A percentile compares a stretch with the other conserved stretches of the same genome.
Conservation (phyloP, 2,113 vertebrate species). For the Pampusana beccarii region DNA sequence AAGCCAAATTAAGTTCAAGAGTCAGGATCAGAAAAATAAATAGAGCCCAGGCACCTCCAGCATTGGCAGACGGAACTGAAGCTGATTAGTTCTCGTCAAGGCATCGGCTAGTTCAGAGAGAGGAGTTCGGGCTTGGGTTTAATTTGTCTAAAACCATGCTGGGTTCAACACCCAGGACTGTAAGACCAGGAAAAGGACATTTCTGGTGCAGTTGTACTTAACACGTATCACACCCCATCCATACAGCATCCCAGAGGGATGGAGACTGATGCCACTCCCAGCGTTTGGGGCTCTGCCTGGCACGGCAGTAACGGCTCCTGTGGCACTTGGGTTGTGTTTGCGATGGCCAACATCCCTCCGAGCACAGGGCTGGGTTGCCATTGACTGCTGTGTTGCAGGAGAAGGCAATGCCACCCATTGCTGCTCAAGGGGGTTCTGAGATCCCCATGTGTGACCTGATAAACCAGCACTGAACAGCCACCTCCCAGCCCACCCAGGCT, state of each 20-base stretch:
- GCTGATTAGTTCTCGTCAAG: background rate
- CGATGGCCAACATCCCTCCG: fast-evolving
- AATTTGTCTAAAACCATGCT: background rate
- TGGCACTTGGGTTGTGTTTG: background rate
- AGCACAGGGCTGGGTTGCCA: background rate
- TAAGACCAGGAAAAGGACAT: background rate
- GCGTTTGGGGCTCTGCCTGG: background rate
- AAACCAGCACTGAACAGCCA: background rate
- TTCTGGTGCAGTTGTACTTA: background rate
- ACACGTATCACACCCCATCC: fast-evolving
- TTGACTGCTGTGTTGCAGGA: background rate
- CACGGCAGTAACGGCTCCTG: background rate
- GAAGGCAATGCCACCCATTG: background rate
- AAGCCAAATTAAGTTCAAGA: constrained; percentile 52
- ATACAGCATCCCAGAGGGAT: fast-evolving
- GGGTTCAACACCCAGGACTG: background rate
- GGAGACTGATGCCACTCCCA: fast-evolving
- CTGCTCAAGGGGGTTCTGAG: background rate
- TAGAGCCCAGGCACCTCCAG: constrained; percentile 6
- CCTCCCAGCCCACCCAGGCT: background rate
- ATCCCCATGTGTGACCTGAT: background rate
- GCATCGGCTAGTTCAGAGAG: background rate
- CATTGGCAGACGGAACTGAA: background rate
- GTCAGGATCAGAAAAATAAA: constrained; percentile 40
- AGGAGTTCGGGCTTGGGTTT: background rate